These are phyloP conservation scores for Psittacula echo DNA, from an alignment of 2,797 vertebrate species.

Conservation along the genomic window DNA sequence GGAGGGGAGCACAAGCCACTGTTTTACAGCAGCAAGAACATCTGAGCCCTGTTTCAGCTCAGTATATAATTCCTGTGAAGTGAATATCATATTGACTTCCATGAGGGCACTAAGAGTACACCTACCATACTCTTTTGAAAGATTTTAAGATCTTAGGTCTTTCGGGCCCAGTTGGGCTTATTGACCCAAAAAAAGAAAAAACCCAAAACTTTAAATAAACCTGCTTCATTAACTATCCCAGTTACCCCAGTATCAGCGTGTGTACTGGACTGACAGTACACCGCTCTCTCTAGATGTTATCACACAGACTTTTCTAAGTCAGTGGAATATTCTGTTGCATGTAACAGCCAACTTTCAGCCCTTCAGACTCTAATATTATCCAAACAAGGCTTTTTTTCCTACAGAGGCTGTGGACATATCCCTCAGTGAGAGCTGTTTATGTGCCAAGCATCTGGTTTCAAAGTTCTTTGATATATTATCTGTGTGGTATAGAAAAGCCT, in stretches of 20 bases:
- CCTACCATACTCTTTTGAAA: not conserved
- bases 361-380: not conserved
- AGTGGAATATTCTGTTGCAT: not conserved
- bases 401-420: not conserved
- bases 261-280: not conserved
- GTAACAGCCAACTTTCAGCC: not conserved
- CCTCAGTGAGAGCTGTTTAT: not conserved
- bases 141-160: not conserved
- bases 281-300: not conserved
- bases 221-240: not conserved
- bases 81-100: not conserved
- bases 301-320: not conserved
- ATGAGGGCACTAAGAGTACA: not conserved
- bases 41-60: not conserved
- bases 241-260: not conserved
- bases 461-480: not conserved
- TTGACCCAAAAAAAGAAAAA: not conserved
- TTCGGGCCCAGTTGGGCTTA: not conserved
- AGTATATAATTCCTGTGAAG: not conserved
- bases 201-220: not conserved
- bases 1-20: not conserved
- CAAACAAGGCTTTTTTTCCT: not conserved
- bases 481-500: not conserved
- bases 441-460: not conserved
- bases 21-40: not conserved